Percentiles rank a stretch among this genome's conserved stretches.
phyloP scores from a whole-genome alignment of 2,888 invertebrate species.

The Ceramica pisi region DNA sequence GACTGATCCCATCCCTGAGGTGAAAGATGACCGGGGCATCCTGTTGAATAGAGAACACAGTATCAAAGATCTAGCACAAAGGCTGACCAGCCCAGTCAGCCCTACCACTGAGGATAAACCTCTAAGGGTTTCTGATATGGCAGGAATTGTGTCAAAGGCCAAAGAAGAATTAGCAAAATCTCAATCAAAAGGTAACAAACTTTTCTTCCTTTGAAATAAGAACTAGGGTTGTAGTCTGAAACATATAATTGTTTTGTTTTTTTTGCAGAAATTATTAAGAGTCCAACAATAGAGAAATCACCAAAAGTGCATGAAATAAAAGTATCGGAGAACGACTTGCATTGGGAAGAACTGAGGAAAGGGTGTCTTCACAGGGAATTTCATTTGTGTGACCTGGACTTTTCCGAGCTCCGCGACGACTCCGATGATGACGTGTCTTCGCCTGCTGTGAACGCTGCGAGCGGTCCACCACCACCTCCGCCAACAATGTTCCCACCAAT shows the following conservation, averaged over 20 bases:
- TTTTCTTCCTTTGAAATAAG: not conserved
- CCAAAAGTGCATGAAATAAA: conserved; percentile 93
- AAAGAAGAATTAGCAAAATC: conserved; percentile 97
- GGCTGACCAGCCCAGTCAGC: conserved; percentile 93
- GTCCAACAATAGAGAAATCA: conserved; percentile 92
- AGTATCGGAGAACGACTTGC: conserved; percentile 97
- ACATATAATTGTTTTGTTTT: not conserved
- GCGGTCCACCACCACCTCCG: conserved; percentile 95
- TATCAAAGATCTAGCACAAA: conserved; percentile 97
- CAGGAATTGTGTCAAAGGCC: conserved; percentile 97
- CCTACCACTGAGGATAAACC: conserved; percentile 91
- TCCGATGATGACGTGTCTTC: conserved; percentile 96
- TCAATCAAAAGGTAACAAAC: conserved; percentile 93
- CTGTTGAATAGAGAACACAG: conserved; percentile 95
- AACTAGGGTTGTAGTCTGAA: not conserved
- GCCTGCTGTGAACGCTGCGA: conserved; percentile 92
- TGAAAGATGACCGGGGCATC: conserved; percentile 91
- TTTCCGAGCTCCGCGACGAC: conserved; percentile 97
- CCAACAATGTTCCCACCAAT: conserved; percentile 91
- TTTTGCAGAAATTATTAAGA: conserved; percentile 92
- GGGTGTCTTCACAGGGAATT: conserved; percentile 94
- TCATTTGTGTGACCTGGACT: conserved; percentile 98
- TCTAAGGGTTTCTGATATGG: conserved; percentile 95
- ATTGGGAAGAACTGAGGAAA: conserved; percentile 97
- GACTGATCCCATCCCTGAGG: conserved; percentile 91